Evolutionary conservation across 1,140 invertebrate species (phyloP).

Genomic region (Drosophila sp.): DNA sequence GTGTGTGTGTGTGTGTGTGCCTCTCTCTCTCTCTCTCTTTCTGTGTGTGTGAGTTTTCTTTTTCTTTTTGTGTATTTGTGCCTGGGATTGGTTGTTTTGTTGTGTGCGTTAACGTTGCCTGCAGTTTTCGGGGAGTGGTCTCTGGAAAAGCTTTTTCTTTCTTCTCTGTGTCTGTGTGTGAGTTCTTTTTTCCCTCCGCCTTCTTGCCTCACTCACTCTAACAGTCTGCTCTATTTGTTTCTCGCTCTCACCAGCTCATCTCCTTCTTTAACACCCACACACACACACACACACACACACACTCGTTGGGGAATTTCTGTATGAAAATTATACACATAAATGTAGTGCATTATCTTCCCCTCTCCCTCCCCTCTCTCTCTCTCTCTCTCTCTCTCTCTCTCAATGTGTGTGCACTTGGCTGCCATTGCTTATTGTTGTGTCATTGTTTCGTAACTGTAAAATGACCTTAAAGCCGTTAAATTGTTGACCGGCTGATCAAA

Average conservation of each 20-base stretch:
- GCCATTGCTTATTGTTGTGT: constrained; percentile 69
- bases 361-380: constrained; percentile 5
- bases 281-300: constrained; percentile 26
- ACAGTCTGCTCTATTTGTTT: constrained; percentile 25
- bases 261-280: constrained; percentile 11
- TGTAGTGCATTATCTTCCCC: constrained; percentile 28
- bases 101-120: constrained; percentile 77
- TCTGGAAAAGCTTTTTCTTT: constrained; percentile 72
- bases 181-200: constrained; percentile 16
- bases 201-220: constrained; percentile 27
- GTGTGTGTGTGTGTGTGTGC: constrained; percentile 16
- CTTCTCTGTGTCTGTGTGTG: constrained; percentile 18
- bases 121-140: constrained; percentile 82
- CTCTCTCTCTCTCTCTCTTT: constrained; percentile 2
- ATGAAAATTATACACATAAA: constrained; percentile 66
- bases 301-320: constrained; percentile 42
- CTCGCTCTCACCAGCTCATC: constrained; percentile 22
- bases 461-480: constrained; percentile 80
- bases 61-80: constrained; percentile 68
- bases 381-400: constrained; percentile 18
- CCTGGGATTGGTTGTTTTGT: constrained; percentile 82
- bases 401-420: constrained; percentile 53
- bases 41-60: constrained; percentile 47
- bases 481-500: constrained; percentile 60
- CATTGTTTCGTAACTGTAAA: constrained; percentile 79